phyloP scores from a whole-genome alignment of 2,113 vertebrate genomes.

The Calidris pygmaea region DNA sequence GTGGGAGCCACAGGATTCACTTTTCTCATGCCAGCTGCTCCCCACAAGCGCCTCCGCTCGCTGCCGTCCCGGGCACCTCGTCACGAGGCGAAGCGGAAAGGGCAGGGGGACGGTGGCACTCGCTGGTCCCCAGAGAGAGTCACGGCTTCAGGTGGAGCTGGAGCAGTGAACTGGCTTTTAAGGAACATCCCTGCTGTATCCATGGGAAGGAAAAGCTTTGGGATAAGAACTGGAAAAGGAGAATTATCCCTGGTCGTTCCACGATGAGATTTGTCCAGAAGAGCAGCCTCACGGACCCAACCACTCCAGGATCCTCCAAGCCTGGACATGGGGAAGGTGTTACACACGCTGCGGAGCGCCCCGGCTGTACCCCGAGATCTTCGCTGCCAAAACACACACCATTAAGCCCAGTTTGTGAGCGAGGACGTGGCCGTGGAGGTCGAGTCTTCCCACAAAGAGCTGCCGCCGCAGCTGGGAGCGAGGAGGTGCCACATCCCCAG shows the following conservation, averaged over 20 bases:
- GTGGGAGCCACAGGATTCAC: rapidly evolving
- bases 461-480: rapidly evolving
- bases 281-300: background rate
- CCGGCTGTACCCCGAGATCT: background rate
- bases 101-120: background rate
- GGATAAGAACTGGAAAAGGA: background rate
- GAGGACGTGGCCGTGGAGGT: rapidly evolving
- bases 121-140: background rate
- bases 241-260: rapidly evolving
- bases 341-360: rapidly evolving
- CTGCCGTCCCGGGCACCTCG: rapidly evolving
- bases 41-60: rapidly evolving
- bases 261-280: rapidly evolving
- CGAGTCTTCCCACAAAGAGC: rapidly evolving
- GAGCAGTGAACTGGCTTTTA: background rate
- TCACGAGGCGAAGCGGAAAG: rapidly evolving
- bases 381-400: background rate
- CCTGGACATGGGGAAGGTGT: rapidly evolving
- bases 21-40: background rate
- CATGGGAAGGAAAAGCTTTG: background rate
- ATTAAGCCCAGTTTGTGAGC: rapidly evolving
- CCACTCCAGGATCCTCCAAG: background rate
- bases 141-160: background rate
- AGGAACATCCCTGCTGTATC: background rate
- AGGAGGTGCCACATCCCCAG: background rate